Percentiles rank a stretch among this genome's conserved stretches.
Evolutionary conservation across 2,113 vertebrate species (phyloP).

Genomic region (Sylvilagus bachmani): DNA sequence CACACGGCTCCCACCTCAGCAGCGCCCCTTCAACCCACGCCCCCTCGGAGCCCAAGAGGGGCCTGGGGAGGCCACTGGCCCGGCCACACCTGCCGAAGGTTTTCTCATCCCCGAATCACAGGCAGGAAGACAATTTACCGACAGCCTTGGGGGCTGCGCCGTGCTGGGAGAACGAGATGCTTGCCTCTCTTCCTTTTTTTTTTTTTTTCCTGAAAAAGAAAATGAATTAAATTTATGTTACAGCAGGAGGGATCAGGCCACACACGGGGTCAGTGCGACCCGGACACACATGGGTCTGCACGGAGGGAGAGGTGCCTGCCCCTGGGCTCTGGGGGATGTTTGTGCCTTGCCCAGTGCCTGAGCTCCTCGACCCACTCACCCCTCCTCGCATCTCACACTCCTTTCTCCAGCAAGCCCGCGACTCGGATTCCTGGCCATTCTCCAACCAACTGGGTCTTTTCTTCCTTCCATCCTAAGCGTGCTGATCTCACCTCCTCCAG

Average conservation of each 20-base stretch:
- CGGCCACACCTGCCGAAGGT: not conserved
- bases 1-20: not conserved
- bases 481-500: not conserved
- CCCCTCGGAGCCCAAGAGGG: not conserved
- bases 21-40: not conserved
- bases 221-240: constrained; percentile 15
- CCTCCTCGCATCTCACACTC: not conserved
- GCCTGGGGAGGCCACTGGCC: not conserved
- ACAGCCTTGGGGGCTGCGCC: not conserved
- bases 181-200: constrained; percentile 44
- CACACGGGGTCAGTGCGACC: not conserved
- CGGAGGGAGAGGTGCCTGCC: not conserved
- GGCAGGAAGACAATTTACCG: constrained; percentile 57
- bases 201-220: constrained; percentile 20
- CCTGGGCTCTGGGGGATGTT: not conserved
- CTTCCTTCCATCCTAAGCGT: not conserved
- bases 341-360: not conserved
- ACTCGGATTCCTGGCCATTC: not conserved
- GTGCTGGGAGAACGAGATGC: not conserved
- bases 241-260: not conserved
- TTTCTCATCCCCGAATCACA: constrained; percentile 31
- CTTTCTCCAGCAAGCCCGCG: not conserved
- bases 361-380: not conserved
- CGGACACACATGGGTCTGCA: not conserved
- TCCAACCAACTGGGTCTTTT: not conserved